Evolutionary conservation across 1,140 invertebrate genomes (phyloP).

Genomic region (Platyscapa corneri): DNA sequence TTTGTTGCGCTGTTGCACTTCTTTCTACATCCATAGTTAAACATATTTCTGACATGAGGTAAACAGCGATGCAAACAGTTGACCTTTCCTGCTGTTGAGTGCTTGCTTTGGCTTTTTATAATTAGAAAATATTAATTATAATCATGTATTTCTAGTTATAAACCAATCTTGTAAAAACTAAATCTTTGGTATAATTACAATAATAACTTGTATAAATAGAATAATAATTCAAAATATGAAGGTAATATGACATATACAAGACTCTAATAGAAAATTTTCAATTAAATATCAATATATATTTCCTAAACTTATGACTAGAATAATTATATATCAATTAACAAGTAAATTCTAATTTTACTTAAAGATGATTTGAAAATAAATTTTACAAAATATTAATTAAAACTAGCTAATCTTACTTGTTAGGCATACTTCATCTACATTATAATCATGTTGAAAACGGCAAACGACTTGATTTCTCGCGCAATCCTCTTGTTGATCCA

Average conservation of each 20-base stretch:
- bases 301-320: not conserved
- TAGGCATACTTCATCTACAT: conserved; percentile 62
- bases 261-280: not conserved
- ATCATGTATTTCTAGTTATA: not conserved
- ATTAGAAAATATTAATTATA: not conserved
- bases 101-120: conserved; percentile 22
- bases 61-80: conserved; percentile 75
- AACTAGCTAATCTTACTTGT: conserved; percentile 59
- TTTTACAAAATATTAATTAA: not conserved
- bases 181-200: not conserved
- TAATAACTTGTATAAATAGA: not conserved
- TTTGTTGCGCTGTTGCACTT: conserved; percentile 65
- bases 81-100: conserved; percentile 50
- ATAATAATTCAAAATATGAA: no score
- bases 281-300: not conserved
- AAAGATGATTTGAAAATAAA: not conserved
- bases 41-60: conserved; percentile 77
- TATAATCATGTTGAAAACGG: conserved; percentile 67
- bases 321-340: no score
- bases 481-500: conserved; percentile 70
- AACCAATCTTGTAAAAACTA: not conserved
- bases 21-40: conserved; percentile 76
- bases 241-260: no score
- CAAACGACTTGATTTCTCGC: conserved; percentile 62
- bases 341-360: not conserved